Evolutionary conservation across 1,140 invertebrate genomes (phyloP), one percentile per base, ranked within the genome.

Genomic region (Drosophila lacertosa): DNA sequence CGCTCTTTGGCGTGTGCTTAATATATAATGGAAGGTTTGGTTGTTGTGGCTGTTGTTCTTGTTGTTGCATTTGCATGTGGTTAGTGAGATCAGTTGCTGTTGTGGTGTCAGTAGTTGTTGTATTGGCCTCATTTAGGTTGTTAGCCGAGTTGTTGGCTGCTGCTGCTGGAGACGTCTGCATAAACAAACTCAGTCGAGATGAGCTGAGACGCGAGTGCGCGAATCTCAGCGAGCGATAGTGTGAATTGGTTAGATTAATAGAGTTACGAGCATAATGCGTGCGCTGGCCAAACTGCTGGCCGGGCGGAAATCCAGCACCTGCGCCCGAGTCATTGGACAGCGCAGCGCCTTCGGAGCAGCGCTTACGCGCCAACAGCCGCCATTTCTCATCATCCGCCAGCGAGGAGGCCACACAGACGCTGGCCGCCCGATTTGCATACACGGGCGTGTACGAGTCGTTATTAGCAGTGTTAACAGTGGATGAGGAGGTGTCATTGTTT

Each of bases 371-470:
- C 47, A 91, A 55, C 33, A 91, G 44, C 48, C 91, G 84, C 90
- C 89, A 91, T 54, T 91, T 91, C 37, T 90, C 90, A 57, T 91
- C 90, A 48, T 91, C 90, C n/a, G 89, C 76, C 26, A 90, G 51
- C n/a, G 89, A 88, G 5, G 80, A 80, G 40, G 81, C 68, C 40
- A 82, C 74, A 59, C 81, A 88, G 50, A 89, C 77, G 47, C 79
- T 88, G 16, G 89, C 80, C 50, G 89, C 80, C 20, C 89, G 88
- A 64, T 82, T 91, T 7, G 78, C 68, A 64, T 91, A 91, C 9
- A 91, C 90, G 0, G 90, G 90, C 18, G 77, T 89, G 18, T 91
- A 91, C 54, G 81, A 81, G 24, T 90, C 89, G 47, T 75, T 71
- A 35, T 78, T 64, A 58, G n/a, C n/a, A n/a, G 20, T 39, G 51